phyloP scores from a whole-genome alignment of 2,888 invertebrate species.

The Calameuta pallipes region DNA sequence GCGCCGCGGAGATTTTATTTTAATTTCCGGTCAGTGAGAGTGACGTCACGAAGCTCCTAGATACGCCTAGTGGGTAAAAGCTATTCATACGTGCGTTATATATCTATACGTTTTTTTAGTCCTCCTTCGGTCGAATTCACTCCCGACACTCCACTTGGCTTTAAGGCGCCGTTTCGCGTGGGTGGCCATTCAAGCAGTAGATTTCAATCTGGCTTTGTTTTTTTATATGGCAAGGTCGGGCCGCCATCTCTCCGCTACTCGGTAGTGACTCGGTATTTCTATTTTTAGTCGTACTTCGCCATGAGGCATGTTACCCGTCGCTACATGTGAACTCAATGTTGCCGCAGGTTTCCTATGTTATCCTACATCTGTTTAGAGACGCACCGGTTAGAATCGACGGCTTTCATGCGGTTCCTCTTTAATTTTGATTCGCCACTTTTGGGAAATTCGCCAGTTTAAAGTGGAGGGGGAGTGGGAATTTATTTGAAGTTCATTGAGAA shows the following conservation, averaged over 20 bases:
- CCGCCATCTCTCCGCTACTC: slow-evolving; percentile 30
- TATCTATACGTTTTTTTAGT: not conserved
- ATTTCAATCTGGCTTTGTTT: slow-evolving; percentile 41
- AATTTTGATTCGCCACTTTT: not conserved
- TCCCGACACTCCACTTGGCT: not conserved
- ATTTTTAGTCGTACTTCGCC: not conserved
- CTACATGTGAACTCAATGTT: not conserved
- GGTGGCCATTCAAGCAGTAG: slow-evolving; percentile 30
- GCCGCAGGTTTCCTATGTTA: not conserved
- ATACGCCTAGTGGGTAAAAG: not conserved
- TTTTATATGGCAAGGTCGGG: slow-evolving; percentile 37
- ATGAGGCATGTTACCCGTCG: not conserved
- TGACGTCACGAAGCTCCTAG: not conserved
- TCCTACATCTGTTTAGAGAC: not conserved
- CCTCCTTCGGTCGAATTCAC: not conserved
- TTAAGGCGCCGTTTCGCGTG: slow-evolving; percentile 19
- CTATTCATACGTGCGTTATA: too few species aligned
- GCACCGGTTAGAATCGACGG: not conserved
- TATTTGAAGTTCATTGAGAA: not conserved
- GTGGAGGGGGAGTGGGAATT: too few species aligned
- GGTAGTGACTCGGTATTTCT: slow-evolving; percentile 28
- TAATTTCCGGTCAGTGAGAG: not conserved
- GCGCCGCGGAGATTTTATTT: not conserved
- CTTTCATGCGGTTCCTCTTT: not conserved
- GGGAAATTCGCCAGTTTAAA: not conserved